These are phyloP conservation scores for Nestor notabilis DNA, from an alignment of 2,113 vertebrate species.

Conservation along the genomic window DNA sequence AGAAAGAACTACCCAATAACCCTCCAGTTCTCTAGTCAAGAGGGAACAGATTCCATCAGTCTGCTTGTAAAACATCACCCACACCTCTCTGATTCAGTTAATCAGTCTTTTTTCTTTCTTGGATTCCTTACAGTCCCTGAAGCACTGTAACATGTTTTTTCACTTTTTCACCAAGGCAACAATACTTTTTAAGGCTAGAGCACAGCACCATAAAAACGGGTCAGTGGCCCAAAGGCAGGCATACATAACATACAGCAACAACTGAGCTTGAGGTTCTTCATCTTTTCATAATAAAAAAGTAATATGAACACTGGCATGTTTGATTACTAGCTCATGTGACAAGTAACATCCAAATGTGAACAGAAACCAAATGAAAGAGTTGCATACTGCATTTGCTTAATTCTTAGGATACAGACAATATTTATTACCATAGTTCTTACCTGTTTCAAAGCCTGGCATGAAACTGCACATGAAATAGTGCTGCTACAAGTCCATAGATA, in stretches of 20 bases:
- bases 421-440: constrained; percentile 6
- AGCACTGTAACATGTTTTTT: constrained; percentile 41
- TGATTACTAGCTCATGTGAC: neutral
- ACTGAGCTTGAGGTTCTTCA: neutral
- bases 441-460: neutral
- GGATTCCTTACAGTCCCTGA: neutral
- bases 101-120: neutral
- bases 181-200: neutral
- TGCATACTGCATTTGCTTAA: neutral
- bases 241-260: neutral
- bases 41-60: neutral
- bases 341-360: neutral
- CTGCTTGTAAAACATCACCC: neutral
- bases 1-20: neutral
- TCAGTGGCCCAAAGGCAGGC: neutral
- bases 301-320: neutral
- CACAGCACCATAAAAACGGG: neutral
- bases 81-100: constrained; percentile 37
- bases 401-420: neutral
- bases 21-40: neutral
- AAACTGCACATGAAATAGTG: constrained; percentile 22
- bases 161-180: constrained; percentile 61
- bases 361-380: constrained; percentile 2
- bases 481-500: neutral
- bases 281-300: neutral